A percentile compares a stretch with the other conserved stretches of the same genome.
Conservation (phyloP, 92 coral and sea anemone genomes). For the Plumapathes pennacea region DNA sequence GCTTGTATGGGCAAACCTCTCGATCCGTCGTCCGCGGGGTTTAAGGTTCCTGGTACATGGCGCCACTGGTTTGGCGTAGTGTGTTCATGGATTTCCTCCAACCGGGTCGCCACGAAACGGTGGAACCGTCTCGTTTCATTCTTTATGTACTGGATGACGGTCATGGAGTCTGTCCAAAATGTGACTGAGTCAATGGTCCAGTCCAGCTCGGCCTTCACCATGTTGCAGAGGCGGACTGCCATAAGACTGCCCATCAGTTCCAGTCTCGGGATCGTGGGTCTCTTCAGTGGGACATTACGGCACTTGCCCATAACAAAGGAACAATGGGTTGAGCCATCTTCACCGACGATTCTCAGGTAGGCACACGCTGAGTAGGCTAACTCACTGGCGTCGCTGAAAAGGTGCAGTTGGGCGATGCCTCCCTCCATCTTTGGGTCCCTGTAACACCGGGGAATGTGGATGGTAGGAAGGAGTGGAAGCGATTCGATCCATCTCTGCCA, state of each 20-base stretch:
- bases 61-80: slow-evolving; percentile 39
- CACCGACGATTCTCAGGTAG: slow-evolving; percentile 38
- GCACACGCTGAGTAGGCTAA: slow-evolving; percentile 24
- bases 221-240: slow-evolving; percentile 28
- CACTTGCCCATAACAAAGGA: slow-evolving; percentile 58
- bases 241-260: slow-evolving; percentile 61
- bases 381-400: slow-evolving; percentile 5
- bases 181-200: slow-evolving; percentile 10
- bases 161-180: slow-evolving; percentile 69
- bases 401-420: too few relatives aligned
- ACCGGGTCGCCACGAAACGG: slow-evolving; percentile 47
- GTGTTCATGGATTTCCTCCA: slow-evolving; percentile 35
- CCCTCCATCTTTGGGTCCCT: too few relatives aligned
- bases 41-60: slow-evolving; percentile 47
- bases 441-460: slow-evolving; percentile 29
- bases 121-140: slow-evolving; percentile 54
- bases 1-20: slow-evolving; percentile 36
- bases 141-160: slow-evolving; percentile 49
- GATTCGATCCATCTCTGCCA: slow-evolving; percentile 25
- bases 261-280: slow-evolving; percentile 59
- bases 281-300: slow-evolving; percentile 54
- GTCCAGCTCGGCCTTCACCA: slow-evolving; percentile 52
- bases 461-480: slow-evolving; percentile 15
- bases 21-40: slow-evolving; percentile 57
- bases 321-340: slow-evolving; percentile 35